Evolutionary conservation across 2,113 vertebrate species (phyloP), one percentile per base, ranked within the genome.

Genomic region (Eptatretus burgeri): DNA sequence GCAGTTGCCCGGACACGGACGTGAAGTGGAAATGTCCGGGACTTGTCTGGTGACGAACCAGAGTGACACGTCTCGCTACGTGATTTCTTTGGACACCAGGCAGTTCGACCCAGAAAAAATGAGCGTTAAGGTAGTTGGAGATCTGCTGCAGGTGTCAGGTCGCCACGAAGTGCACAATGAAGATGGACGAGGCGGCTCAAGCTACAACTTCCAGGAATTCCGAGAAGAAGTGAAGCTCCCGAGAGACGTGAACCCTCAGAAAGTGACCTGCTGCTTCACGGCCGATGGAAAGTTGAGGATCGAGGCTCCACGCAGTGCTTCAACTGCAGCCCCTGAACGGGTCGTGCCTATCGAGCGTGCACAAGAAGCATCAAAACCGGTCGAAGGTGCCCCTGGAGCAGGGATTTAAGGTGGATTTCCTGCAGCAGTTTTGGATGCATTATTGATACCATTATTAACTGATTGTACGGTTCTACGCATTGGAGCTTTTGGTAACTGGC

Each of bases 221-320:
- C 9, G 56, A 20, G 56, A 60, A 20, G 56, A 60, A 20, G 13
- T 60, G 56, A n/a, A 60, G 56, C 56, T 60, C n/a, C 56, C 56
- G n/a, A 60, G 56, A 20, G 56, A 60, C 56, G 56, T 60, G 56
- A 12, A 60, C 56, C 56, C 56, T n/a, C 56, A 60, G 56, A 60
- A 20, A n/a, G 56, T 60, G 56, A 60, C n/a, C 56, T 60, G 56
- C 20, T 17, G 56, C 56, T 17, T 60, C n/a, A 60, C 11, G n/a
- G 2, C 9, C 56, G 56, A 60, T 20, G 56, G 56, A 12, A 60
- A 12, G 56, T 20, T 60, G 56, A 60, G 20, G 56, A 60, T 60
- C 56, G 20, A 60, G 56, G 56, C 56, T 60, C 56, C n/a, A 20
- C 56, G 56, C 56, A 10, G 11, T 60, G 56, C 11, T 20, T 20